phyloP scores from a whole-genome alignment of 2,113 vertebrate species.

The Gorsachius goisagi region DNA sequence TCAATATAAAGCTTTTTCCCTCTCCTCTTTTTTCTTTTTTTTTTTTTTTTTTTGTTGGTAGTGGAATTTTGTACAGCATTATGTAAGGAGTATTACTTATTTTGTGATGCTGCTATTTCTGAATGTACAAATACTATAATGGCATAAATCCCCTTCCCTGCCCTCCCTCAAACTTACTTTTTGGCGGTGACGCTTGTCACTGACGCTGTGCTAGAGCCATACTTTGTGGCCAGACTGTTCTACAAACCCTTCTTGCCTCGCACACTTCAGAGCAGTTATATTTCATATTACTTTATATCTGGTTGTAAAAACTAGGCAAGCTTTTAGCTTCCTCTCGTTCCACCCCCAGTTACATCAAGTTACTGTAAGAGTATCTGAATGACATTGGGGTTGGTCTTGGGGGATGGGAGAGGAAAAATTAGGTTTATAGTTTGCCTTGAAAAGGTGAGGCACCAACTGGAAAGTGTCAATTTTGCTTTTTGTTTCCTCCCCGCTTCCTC shows the following conservation, averaged over 20 bases:
- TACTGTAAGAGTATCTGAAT: background rate
- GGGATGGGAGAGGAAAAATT: background rate
- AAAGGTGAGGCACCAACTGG: background rate
- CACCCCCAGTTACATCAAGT: background rate
- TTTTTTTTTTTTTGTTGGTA: no score
- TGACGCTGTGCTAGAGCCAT: background rate
- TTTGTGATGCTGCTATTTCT: background rate
- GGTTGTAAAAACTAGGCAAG: background rate
- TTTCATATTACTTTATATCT: background rate
- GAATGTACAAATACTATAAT: background rate
- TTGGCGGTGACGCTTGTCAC: background rate
- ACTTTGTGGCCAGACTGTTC: background rate
- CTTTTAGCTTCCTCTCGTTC: background rate
- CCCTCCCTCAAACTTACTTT: background rate
- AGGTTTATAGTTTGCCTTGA: background rate
- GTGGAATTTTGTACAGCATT: background rate
- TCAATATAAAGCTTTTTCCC: background rate
- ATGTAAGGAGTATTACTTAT: background rate
- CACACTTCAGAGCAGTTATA: background rate
- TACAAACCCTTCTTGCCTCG: background rate
- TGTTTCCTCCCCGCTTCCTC: background rate
- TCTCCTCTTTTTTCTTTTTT: no score
- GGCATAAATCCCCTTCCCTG: background rate
- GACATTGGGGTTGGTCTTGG: background rate
- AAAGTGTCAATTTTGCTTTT: background rate